These are phyloP conservation scores for Chaenogobius annularis DNA, from an alignment of 2,113 vertebrate genomes.

Conservation along the genomic window DNA sequence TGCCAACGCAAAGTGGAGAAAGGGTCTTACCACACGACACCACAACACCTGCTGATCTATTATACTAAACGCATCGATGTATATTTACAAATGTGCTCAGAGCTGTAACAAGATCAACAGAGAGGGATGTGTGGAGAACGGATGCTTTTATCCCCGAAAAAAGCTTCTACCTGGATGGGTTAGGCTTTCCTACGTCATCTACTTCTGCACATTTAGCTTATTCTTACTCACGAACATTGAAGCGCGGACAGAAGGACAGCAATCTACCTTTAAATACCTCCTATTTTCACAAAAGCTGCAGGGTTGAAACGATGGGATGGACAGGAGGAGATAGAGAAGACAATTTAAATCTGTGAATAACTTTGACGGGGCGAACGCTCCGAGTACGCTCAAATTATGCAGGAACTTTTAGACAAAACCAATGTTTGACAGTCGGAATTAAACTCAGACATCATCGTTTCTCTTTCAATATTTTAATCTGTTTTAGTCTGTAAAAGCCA, in stretches of 20 bases:
- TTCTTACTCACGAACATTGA: conserved; percentile 14
- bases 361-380: not conserved
- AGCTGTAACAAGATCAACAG: not conserved
- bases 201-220: not conserved
- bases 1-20: too few species aligned
- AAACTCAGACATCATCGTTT: not conserved
- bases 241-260: conserved; percentile 32
- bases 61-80: not conserved
- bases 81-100: not conserved
- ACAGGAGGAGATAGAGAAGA: conserved; percentile 35
- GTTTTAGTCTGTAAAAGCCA: not conserved
- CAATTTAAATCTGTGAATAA: conserved; percentile 11
- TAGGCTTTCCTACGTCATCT: not conserved
- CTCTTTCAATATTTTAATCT: conserved; percentile 2
- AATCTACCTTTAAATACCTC: conserved; percentile 31
- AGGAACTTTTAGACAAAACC: conserved; percentile 7
- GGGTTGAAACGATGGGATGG: not conserved
- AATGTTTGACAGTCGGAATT: not conserved
- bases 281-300: conserved; percentile 34
- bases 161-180: not conserved
- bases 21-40: too few species aligned
- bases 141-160: not conserved
- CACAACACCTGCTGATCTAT: too few species aligned
- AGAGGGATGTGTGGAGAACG: not conserved
- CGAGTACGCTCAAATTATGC: not conserved